Conservation (phyloP, 2,797 vertebrate species). For the Silurus aristotelis region DNA sequence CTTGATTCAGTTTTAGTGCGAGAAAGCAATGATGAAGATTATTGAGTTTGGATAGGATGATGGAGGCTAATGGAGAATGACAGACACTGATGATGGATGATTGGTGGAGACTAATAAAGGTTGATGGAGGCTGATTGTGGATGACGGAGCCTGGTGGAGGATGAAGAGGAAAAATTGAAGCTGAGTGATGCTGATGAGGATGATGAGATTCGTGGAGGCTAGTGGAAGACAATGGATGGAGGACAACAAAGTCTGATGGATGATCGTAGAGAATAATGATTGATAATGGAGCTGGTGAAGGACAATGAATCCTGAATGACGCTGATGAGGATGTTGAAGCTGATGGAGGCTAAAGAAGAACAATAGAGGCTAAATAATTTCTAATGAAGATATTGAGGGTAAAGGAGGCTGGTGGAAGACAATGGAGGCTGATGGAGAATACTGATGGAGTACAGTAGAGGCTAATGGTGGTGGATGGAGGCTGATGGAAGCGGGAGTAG, state of each 20-base stretch:
- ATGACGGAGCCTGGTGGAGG: background rate
- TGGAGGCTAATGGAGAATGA: background rate
- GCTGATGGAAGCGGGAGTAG: background rate
- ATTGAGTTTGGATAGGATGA: background rate
- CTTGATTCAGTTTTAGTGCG: slow-evolving; percentile 38
- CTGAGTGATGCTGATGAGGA: background rate
- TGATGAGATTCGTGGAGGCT: background rate
- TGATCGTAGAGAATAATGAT: background rate
- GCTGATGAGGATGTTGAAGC: background rate
- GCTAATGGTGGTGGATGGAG: background rate
- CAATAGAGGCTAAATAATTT: background rate
- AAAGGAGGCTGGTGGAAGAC: background rate
- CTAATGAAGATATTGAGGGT: background rate
- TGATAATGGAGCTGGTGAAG: background rate
- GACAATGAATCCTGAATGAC: background rate
- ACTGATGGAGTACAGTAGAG: background rate
- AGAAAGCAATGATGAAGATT: slow-evolving; percentile 30
- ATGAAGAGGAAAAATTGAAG: background rate
- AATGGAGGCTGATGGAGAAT: background rate
- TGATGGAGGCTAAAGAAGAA: background rate
- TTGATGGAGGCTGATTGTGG: background rate
- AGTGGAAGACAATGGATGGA: background rate
- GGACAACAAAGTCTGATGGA: background rate
- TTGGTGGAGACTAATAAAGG: background rate
- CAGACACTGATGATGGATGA: too few species aligned